Evolutionary conservation across 2,888 invertebrate species (phyloP).

Genomic region (Drosophila pegasa): DNA sequence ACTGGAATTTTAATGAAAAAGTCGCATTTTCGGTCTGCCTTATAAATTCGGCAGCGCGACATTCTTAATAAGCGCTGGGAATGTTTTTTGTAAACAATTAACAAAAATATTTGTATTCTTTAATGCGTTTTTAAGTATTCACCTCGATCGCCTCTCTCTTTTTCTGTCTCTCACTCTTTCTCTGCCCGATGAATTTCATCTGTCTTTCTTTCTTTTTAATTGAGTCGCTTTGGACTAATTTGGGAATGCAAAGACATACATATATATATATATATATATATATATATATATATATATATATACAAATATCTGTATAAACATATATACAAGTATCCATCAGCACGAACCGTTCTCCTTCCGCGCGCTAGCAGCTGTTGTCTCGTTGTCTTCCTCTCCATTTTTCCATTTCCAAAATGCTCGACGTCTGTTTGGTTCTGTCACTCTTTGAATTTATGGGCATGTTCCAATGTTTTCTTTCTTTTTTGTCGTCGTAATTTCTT

Average conservation of each 20-base stretch:
- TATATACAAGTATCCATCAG: conserved; percentile 49
- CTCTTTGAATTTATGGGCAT: conserved; percentile 65
- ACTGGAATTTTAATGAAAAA: conserved; percentile 77
- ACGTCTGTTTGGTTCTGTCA: conserved; percentile 45
- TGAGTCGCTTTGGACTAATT: conserved; percentile 68
- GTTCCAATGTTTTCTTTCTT: conserved; percentile 67
- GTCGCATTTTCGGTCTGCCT: conserved; percentile 50
- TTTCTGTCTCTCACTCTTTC: background rate
- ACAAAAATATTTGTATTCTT: conserved; percentile 48
- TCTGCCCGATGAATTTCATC: conserved; percentile 43
- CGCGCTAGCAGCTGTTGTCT: conserved; percentile 62
- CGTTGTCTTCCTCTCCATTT: conserved; percentile 44
- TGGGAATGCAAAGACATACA: conserved; percentile 54
- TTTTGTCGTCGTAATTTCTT: conserved; percentile 58
- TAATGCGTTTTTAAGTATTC: conserved; percentile 69
- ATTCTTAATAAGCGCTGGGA: conserved; percentile 48
- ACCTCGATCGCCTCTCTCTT: conserved; percentile 5
- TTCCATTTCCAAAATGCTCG: conserved; percentile 42
- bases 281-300: background rate
- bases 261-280: background rate
- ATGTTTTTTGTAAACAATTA: conserved; percentile 75
- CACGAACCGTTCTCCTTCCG: conserved; percentile 26
- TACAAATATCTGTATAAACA: too few relatives aligned
- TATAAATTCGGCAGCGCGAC: conserved; percentile 67
- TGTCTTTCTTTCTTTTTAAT: conserved; percentile 57